Percentiles rank a stretch among this genome's conserved stretches.
Evolutionary conservation across 2,888 invertebrate genomes (phyloP).

Genomic region (Eupithecia exiguata): DNA sequence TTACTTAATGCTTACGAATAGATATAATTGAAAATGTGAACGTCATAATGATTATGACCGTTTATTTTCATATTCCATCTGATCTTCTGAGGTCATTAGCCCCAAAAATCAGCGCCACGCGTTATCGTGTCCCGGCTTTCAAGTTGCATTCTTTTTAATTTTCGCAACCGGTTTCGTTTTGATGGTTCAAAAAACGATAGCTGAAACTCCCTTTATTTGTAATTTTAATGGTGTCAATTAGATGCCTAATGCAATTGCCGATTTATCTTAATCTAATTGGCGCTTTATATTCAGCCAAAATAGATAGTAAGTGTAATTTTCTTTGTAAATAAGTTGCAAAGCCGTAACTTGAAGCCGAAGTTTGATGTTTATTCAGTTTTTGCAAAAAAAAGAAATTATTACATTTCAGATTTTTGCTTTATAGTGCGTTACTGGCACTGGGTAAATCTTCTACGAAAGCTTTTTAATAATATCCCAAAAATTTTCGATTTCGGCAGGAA

Average conservation of each 20-base stretch:
- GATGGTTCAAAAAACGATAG: background rate
- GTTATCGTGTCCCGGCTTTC: background rate
- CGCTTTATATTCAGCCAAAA: background rate
- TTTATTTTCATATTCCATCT: background rate
- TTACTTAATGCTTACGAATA: background rate
- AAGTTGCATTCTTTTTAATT: background rate
- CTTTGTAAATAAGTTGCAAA: too few species aligned
- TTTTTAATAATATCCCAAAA: too few species aligned
- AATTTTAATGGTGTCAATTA: background rate
- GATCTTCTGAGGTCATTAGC: background rate
- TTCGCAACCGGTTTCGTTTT: background rate
- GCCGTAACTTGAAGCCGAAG: too few species aligned
- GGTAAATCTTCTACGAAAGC: too few species aligned
- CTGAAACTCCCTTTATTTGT: background rate
- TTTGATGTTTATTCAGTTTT: too few species aligned
- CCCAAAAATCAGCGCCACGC: constrained; percentile 2
- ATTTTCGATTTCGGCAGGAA: too few species aligned
- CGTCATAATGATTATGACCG: background rate
- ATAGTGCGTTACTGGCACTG: too few species aligned
- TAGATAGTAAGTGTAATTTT: too few species aligned
- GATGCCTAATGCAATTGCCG: background rate
- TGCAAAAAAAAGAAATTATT: too few species aligned
- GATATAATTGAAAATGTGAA: background rate
- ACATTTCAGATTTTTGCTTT: too few species aligned
- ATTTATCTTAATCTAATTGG: background rate